Conservation (phyloP, 2,113 vertebrate genomes). For the Paramormyrops kingsleyae region DNA sequence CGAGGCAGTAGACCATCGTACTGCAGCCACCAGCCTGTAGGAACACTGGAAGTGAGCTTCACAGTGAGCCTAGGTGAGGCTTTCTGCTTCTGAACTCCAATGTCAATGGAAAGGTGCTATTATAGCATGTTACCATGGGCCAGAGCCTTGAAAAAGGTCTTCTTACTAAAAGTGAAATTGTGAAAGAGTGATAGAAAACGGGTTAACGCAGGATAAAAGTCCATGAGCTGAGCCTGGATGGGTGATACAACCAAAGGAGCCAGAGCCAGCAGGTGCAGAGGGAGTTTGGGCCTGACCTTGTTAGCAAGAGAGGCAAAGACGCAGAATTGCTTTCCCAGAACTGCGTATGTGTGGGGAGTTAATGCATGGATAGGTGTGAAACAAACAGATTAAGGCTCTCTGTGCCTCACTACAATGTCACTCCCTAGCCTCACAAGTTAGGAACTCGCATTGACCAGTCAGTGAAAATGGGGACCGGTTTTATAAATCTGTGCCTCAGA, state of each 20-base stretch:
- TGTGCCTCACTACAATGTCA: not conserved
- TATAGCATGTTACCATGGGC: not conserved
- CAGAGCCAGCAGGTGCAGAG: not conserved
- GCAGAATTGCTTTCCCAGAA: not conserved
- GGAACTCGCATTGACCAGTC: not conserved
- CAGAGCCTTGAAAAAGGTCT: not conserved
- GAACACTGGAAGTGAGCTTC: not conserved
- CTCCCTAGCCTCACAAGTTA: not conserved
- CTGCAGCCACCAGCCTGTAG: not conserved
- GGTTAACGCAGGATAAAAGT: not conserved
- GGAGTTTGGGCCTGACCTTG: not conserved
- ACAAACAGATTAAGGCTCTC: not conserved
- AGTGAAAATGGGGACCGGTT: not conserved
- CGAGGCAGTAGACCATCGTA: not conserved
- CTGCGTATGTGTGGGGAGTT: not conserved
- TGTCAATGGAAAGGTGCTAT: not conserved
- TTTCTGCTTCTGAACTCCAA: not conserved
- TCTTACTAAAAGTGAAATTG: not conserved
- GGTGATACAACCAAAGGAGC: not conserved
- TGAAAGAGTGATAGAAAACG: not conserved
- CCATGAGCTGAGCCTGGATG: not conserved
- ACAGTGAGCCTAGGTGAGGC: not conserved
- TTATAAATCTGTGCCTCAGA: slow-evolving; percentile 13
- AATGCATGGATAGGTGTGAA: too few relatives aligned
- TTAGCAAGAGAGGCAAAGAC: not conserved